Conservation (phyloP, 2,797 vertebrate species). For the Steatocranus sp. region DNA sequence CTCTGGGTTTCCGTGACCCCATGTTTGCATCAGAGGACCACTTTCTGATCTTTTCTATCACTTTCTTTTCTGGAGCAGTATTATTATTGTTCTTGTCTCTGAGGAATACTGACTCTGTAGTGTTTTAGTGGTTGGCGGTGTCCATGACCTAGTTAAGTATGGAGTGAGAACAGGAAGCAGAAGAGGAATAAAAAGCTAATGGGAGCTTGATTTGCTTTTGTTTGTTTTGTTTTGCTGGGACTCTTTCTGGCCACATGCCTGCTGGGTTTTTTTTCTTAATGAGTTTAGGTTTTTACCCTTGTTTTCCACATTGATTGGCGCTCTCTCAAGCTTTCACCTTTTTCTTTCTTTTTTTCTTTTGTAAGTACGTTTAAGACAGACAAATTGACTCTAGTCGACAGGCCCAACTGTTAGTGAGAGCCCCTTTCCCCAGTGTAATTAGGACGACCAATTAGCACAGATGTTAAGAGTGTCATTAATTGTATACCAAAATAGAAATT, state of each 20-base stretch:
- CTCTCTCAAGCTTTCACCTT: background rate
- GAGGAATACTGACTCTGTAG: constrained; percentile 43
- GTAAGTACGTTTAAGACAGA: constrained; percentile 5
- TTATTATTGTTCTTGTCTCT: constrained; percentile 23
- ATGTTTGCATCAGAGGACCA: background rate
- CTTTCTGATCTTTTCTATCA: constrained; percentile 1
- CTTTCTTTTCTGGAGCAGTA: constrained; percentile 22
- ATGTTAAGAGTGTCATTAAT: constrained; percentile 52
- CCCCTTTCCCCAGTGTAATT: constrained; percentile 47
- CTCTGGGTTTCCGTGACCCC: background rate
- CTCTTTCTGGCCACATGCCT: background rate
- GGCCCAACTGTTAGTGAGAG: background rate
- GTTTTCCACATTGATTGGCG: constrained; percentile 21
- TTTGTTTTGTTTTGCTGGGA: background rate
- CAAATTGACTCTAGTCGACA: background rate
- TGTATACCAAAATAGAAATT: constrained; percentile 49
- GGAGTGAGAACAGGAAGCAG: constrained; percentile 55
- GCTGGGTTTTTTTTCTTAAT: constrained; percentile 23
- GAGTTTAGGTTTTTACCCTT: constrained; percentile 9
- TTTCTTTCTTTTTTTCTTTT: background rate
- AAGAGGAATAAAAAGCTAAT: constrained; percentile 55
- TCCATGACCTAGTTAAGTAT: constrained; percentile 66
- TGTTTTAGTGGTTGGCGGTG: constrained; percentile 52
- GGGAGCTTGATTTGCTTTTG: constrained; percentile 13
- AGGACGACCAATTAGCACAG: constrained; percentile 59